phyloP scores from a whole-genome alignment of 2,113 vertebrate genomes.

The Campylomormyrus numenius region DNA sequence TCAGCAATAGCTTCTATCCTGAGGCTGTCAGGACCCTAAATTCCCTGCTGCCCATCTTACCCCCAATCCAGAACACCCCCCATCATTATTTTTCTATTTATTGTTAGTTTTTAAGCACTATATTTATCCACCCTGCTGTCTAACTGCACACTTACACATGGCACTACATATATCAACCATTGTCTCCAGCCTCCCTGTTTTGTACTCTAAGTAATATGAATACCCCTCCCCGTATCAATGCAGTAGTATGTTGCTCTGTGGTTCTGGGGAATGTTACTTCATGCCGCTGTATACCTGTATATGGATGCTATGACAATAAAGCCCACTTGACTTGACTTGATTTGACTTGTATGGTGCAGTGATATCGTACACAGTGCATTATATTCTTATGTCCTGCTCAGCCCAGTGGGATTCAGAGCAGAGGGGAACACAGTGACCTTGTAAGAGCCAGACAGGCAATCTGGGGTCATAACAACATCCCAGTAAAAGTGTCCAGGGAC shows the following conservation, averaged over 20 bases:
- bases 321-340: background rate
- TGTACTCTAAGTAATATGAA: background rate
- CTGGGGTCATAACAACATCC: conserved; percentile 3
- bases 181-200: background rate
- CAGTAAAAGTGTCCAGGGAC: background rate
- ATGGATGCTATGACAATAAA: background rate
- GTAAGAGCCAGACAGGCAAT: background rate
- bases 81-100: background rate
- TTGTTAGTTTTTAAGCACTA: background rate
- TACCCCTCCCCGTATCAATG: background rate
- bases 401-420: background rate
- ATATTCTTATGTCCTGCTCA: background rate
- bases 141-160: background rate
- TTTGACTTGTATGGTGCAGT: background rate
- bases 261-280: background rate
- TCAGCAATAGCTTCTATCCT: background rate
- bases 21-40: background rate
- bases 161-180: background rate
- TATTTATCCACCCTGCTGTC: background rate
- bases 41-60: background rate
- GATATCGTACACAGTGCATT: background rate
- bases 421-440: background rate
- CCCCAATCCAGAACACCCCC: background rate
- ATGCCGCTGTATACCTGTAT: background rate
- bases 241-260: background rate